Percentiles rank a stretch among this genome's conserved stretches.
Evolutionary conservation across 2,888 invertebrate species (phyloP).

Genomic region (Megalurothrips usitatus): DNA sequence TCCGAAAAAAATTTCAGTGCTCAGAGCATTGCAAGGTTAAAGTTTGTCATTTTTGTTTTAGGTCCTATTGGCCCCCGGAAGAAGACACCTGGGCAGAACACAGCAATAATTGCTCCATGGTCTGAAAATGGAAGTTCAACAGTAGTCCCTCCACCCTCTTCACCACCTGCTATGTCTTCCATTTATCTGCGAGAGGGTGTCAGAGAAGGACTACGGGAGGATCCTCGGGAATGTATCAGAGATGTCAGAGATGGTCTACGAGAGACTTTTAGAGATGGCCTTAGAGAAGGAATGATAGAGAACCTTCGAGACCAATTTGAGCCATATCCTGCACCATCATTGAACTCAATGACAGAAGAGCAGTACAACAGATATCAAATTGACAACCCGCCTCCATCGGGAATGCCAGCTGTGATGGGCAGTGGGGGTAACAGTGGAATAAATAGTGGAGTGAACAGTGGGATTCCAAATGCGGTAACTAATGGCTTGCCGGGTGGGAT

Average conservation of each 20-base stretch:
- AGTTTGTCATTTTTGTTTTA: background rate
- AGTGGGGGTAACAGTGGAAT: no score
- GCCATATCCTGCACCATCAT: background rate
- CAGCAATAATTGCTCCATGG: slow-evolving; percentile 7
- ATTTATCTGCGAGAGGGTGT: background rate
- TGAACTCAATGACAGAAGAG: background rate
- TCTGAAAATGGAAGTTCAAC: background rate
- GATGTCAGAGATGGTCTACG: background rate
- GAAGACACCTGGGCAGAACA: background rate
- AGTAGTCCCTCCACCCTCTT: background rate
- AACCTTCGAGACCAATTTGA: slow-evolving; percentile 1
- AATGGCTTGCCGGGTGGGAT: no score
- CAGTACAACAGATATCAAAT: background rate
- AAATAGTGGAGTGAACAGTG: no score
- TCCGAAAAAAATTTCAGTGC: background rate
- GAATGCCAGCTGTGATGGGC: background rate
- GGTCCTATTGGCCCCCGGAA: background rate
- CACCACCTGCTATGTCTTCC: background rate
- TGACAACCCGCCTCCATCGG: background rate
- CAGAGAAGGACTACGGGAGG: background rate
- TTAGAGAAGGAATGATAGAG: background rate
- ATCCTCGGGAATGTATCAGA: background rate
- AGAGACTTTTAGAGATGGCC: background rate
- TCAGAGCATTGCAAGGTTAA: background rate
- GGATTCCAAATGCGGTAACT: no score